A percentile compares a stretch with the other conserved stretches of the same genome.
These are phyloP conservation scores for Trissolcus brochymenae DNA, from an alignment of 2,888 invertebrate genomes.

Conservation along the genomic window DNA sequence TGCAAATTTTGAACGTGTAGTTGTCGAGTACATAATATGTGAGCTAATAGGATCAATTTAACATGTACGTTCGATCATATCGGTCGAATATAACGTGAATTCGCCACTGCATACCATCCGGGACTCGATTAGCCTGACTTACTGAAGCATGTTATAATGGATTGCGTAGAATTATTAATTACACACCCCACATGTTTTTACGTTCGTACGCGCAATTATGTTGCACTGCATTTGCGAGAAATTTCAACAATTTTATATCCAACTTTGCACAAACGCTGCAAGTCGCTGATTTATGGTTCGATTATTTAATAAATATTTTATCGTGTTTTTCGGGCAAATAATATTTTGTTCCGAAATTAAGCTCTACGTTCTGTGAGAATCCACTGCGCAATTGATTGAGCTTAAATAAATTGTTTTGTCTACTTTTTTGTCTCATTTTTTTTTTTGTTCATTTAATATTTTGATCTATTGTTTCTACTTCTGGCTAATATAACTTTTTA, in stretches of 20 bases:
- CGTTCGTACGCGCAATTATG: conserved; percentile 45
- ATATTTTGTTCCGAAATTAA: conserved; percentile 19
- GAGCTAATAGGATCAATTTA: conserved; percentile 60
- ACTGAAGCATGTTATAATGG: conserved; percentile 55
- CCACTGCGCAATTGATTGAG: not conserved
- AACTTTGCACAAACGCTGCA: conserved; percentile 27
- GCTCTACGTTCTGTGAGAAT: conserved; percentile 10
- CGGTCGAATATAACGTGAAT: conserved; percentile 58
- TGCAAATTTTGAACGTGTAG: conserved; percentile 53
- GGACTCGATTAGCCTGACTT: conserved; percentile 59
- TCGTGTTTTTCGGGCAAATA: conserved; percentile 9
- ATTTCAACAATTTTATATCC: conserved; percentile 52
- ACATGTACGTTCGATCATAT: conserved; percentile 59
- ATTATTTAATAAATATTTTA: conserved; percentile 29
- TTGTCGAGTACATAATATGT: conserved; percentile 55
- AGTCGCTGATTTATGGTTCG: conserved; percentile 28
- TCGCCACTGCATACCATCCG: conserved; percentile 54
- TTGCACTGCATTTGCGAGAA: conserved; percentile 25
- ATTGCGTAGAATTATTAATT: conserved; percentile 57
- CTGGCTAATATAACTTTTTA: too few relatives aligned
- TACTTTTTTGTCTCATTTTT: too few relatives aligned
- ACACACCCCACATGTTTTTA: conserved; percentile 54
- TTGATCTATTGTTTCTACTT: too few relatives aligned
- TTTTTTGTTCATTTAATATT: too few relatives aligned
- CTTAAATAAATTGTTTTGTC: too few relatives aligned